Evolutionary conservation across 2,113 vertebrate species (phyloP).

Genomic region (Ursus arctos): DNA sequence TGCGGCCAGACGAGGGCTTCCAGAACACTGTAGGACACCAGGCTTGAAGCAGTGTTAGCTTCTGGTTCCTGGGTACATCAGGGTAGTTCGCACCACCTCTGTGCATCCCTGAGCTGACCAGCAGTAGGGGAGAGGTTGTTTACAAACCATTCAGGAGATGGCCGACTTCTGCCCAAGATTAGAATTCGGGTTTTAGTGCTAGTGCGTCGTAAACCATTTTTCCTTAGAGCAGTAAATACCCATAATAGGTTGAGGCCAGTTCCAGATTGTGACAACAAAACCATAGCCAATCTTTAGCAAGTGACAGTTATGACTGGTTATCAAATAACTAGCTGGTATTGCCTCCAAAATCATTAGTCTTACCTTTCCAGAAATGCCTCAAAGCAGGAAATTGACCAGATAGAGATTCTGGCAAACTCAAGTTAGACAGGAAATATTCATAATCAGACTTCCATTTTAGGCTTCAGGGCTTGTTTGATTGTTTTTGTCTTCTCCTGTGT

Average conservation of each 20-base stretch:
- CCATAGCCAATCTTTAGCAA: background rate
- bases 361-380: background rate
- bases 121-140: background rate
- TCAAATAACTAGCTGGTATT: background rate
- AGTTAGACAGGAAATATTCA: background rate
- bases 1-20: background rate
- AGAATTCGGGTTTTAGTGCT: background rate
- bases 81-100: background rate
- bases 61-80: background rate
- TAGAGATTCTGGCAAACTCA: background rate
- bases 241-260: background rate
- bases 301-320: background rate
- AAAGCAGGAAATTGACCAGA: background rate
- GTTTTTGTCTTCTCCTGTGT: background rate
- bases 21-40: fast-evolving
- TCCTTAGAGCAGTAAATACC: background rate
- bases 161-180: background rate
- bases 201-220: background rate
- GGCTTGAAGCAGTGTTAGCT: background rate
- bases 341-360: constrained; percentile 26
- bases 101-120: background rate
- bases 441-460: background rate
- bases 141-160: background rate
- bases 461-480: background rate
- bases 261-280: background rate